phyloP scores from a whole-genome alignment of 2,888 invertebrate genomes.

The Eurytoma adleriae region DNA sequence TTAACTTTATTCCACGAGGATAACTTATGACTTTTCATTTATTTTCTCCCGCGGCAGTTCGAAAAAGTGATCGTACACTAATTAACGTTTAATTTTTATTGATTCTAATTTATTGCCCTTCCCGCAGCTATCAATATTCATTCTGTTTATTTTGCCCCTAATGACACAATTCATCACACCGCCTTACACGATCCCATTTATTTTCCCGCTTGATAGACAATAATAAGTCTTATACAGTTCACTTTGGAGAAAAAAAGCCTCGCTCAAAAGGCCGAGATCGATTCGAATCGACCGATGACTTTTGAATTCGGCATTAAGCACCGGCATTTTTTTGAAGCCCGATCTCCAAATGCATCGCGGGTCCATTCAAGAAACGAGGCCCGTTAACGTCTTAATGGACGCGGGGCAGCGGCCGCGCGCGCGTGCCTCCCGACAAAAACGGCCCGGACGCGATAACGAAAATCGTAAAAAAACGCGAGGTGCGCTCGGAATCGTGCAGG shows the following conservation, averaged over 20 bases:
- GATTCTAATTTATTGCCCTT: too few relatives aligned
- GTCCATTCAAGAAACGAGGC: background rate
- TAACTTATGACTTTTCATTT: too few relatives aligned
- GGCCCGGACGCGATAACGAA: background rate
- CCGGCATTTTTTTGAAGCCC: background rate
- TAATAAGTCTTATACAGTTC: constrained; percentile 18
- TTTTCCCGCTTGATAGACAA: constrained; percentile 8
- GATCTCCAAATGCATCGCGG: too few relatives aligned
- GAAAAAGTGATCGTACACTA: too few relatives aligned
- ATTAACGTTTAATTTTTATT: too few relatives aligned
- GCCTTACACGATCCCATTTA: constrained; percentile 15
- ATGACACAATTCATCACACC: background rate
- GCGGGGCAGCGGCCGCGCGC: background rate
- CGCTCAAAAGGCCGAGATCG: constrained; percentile 10
- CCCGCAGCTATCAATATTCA: background rate
- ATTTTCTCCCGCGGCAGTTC: too few relatives aligned
- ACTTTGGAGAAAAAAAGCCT: constrained; percentile 11
- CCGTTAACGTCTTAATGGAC: constrained; percentile 49
- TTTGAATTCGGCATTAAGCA: constrained; percentile 7
- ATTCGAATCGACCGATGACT: constrained; percentile 30
- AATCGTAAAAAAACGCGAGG: too few relatives aligned
- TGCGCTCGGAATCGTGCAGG: too few relatives aligned
- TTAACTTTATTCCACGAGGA: too few relatives aligned
- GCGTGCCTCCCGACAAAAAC: constrained; percentile 4
- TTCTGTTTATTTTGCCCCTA: constrained; percentile 10